phyloP scores from a whole-genome alignment of 2,888 invertebrate species.

The Osmoderma eremita region DNA sequence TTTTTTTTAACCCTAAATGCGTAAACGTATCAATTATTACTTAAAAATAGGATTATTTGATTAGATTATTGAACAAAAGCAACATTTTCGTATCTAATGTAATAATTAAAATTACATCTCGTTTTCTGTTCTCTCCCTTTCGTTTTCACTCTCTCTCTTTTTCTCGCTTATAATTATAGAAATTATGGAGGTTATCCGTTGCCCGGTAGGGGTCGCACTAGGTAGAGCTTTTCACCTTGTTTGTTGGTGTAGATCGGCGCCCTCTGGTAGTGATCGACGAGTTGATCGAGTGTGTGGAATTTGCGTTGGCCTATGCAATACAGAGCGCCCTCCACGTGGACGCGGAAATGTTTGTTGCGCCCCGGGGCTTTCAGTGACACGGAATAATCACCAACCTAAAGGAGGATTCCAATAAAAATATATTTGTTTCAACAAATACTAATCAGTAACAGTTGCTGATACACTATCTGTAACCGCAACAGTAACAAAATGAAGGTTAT shows the following conservation, averaged over 20 bases:
- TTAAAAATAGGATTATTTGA: not conserved
- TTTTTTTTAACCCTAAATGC: not conserved
- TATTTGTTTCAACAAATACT: not conserved
- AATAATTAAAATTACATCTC: slow-evolving; percentile 21
- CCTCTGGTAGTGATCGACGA: slow-evolving; percentile 98
- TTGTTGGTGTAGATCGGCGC: slow-evolving; percentile 99
- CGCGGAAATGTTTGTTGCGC: slow-evolving; percentile 98
- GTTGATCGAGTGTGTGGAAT: slow-evolving; percentile 94
- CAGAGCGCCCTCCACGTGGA: slow-evolving; percentile 91
- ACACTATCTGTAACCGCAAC: too few relatives aligned
- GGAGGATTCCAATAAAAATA: slow-evolving; percentile 52
- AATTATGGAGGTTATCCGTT: slow-evolving; percentile 51
- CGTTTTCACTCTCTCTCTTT: not conserved
- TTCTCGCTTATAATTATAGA: slow-evolving; percentile 1
- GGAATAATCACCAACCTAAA: slow-evolving; percentile 96
- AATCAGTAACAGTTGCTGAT: not conserved
- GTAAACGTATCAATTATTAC: not conserved
- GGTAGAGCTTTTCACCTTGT: slow-evolving; percentile 96
- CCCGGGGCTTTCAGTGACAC: slow-evolving; percentile 97
- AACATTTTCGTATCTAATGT: slow-evolving; percentile 40
- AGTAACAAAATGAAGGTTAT: too few relatives aligned
- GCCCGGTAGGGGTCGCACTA: slow-evolving; percentile 85
- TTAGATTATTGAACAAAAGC: slow-evolving; percentile 10
- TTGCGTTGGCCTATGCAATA: slow-evolving; percentile 98
- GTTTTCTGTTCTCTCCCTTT: not conserved